A percentile compares a stretch with the other conserved stretches of the same genome.
These are phyloP conservation scores for Mesorhabditis belari DNA, from an alignment of 2,888 invertebrate species.

Conservation along the genomic window DNA sequence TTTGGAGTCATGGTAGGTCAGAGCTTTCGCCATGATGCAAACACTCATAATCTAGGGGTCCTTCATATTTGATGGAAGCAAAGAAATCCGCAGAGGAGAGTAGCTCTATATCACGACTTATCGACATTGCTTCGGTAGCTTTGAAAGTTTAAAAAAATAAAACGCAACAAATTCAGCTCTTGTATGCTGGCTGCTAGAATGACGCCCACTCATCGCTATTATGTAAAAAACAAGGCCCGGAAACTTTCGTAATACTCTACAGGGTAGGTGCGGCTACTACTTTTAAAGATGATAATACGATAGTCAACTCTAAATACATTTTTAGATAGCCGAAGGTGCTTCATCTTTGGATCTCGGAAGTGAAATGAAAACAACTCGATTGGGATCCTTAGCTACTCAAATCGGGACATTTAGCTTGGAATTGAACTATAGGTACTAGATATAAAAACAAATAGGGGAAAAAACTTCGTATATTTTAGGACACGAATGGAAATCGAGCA, in stretches of 20 bases:
- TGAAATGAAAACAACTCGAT: not conserved
- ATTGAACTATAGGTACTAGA: not conserved
- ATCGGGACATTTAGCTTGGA: not conserved
- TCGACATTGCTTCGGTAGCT: not conserved
- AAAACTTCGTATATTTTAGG: too few species aligned
- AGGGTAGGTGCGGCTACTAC: too few species aligned
- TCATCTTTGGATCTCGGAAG: not conserved
- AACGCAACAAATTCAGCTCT: not conserved
- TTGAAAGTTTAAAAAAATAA: not conserved
- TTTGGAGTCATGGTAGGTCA: slow-evolving; percentile 14
- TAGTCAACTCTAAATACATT: not conserved
- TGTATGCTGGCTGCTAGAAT: not conserved
- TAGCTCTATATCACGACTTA: not conserved
- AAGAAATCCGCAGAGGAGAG: not conserved
- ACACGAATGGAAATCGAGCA: not conserved
- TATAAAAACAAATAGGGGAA: not conserved
- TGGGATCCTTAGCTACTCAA: not conserved
- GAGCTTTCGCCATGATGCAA: not conserved
- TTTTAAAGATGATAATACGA: too few species aligned
- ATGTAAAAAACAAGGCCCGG: slow-evolving; percentile 22
- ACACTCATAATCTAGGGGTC: not conserved
- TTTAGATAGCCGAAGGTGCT: not conserved
- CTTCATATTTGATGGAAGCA: not conserved
- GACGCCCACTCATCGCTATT: slow-evolving; percentile 7
- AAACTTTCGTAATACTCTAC: slow-evolving; percentile 20